phyloP scores from a whole-genome alignment of 2,888 invertebrate species.

The Amblyteles armatorius region DNA sequence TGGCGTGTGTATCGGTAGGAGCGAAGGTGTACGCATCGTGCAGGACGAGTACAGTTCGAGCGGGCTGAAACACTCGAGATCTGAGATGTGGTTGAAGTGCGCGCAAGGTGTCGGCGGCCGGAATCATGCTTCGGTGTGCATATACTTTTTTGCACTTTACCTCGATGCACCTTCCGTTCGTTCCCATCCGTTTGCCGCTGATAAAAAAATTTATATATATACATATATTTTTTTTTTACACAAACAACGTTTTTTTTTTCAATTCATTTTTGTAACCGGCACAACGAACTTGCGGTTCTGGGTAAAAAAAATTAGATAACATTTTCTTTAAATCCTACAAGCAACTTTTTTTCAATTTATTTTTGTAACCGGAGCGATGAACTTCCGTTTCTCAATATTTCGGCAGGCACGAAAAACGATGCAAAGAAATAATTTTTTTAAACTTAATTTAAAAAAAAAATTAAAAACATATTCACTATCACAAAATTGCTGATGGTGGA shows the following conservation, averaged over 20 bases:
- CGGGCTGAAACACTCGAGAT: slow-evolving; percentile 40
- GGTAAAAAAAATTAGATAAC: no score
- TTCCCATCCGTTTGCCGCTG: slow-evolving; percentile 15
- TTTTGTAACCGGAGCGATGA: no score
- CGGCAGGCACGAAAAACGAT: neutral
- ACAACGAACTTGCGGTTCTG: neutral
- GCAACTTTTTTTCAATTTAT: no score
- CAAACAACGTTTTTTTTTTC: neutral
- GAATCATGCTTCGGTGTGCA: slow-evolving; percentile 81
- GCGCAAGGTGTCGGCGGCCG: slow-evolving; percentile 71
- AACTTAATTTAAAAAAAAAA: neutral
- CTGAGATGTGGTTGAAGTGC: slow-evolving; percentile 58
- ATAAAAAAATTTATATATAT: no score
- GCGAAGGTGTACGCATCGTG: slow-evolving; percentile 52
- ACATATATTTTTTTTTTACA: neutral
- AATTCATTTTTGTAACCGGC: neutral
- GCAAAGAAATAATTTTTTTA: neutral
- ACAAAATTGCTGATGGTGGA: neutral
- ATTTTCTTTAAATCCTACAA: no score
- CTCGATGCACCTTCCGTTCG: slow-evolving; percentile 52
- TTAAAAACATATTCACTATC: neutral
- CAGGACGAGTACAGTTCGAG: slow-evolving; percentile 32
- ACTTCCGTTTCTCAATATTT: neutral
- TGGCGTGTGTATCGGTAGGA: slow-evolving; percentile 44
- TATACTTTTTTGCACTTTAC: slow-evolving; percentile 74